Evolutionary conservation across 2,888 invertebrate genomes (phyloP).

Genomic region (Drosophila helvetica): DNA sequence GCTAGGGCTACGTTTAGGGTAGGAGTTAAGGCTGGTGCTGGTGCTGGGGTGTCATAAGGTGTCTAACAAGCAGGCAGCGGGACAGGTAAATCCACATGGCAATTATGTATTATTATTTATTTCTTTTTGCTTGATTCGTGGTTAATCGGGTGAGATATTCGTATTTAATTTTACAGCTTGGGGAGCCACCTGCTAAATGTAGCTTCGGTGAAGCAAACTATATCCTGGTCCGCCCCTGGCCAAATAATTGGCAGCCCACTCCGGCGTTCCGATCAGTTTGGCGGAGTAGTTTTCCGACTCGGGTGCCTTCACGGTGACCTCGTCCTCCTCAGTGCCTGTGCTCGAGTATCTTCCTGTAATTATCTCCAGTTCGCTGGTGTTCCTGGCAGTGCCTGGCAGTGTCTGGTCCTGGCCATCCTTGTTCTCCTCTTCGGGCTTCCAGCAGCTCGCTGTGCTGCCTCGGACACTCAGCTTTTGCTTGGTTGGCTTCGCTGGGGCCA

Average conservation of each 20-base stretch:
- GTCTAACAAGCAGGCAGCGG: too few relatives aligned
- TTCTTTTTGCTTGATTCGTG: neutral
- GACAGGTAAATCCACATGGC: too few relatives aligned
- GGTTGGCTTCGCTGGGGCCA: too few relatives aligned
- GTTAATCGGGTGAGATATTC: conserved; percentile 5
- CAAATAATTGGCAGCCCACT: neutral
- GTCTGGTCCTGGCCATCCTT: too few relatives aligned
- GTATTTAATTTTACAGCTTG: too few relatives aligned
- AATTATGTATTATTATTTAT: too few relatives aligned
- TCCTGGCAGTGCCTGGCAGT: too few relatives aligned
- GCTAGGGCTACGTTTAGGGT: too few relatives aligned
- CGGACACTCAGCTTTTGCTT: neutral
- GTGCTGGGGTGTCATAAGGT: too few relatives aligned
- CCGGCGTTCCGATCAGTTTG: neutral
- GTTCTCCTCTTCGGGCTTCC: neutral
- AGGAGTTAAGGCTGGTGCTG: too few relatives aligned
- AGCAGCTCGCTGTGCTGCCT: neutral
- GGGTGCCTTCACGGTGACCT: neutral
- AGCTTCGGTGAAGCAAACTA: neutral
- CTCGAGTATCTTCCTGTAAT: neutral
- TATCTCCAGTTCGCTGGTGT: neutral
- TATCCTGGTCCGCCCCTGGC: neutral
- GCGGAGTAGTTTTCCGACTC: neutral
- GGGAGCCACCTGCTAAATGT: neutral
- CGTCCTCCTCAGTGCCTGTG: neutral